Evolutionary conservation across 2,888 invertebrate species (phyloP), one percentile per base, ranked within the genome.

Genomic region (Torymus aiolomorphi): DNA sequence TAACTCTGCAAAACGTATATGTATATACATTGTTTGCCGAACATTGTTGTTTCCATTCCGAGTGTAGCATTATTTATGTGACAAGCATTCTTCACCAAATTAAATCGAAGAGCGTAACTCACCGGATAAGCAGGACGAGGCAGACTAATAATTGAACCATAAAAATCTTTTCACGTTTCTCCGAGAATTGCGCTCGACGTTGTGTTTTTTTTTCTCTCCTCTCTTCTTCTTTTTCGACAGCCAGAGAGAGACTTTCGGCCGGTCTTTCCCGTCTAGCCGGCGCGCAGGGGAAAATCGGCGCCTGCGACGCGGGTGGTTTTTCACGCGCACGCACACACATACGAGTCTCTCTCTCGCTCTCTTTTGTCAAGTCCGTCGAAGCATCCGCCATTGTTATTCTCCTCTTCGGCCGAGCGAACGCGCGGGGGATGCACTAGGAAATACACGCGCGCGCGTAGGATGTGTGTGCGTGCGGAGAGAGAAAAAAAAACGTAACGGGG

Each of bases 241-340:
- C 42, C 8, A 42, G 42, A 20, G 2, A 42, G 42, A 67, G 14
- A 51, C 24, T 52, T 49, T 24, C 20, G 11, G 49, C 51, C 52
- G 63, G 3, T 14, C n/a, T 42, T 20, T 24, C 51, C 51, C 57
- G 42, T 71, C n/a, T 62, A 65, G 13, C 20, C 42, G 42, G 8
- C 42, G 42, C 18, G 31, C 61, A 74, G 57, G 67, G 42, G 66
- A 84, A 85, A 85, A 84, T 83, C 83, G 81, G 83, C 83, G 83
- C 83, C 83, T 83, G 77, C 85, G 71, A 85, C 83, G 85, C 85
- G 87, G 86, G 87, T 87, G 87, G 86, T 76, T 84, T 80, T 80
- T 83, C 59, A 77, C 78, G 78, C 78, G 52, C 66, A n/a, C 51
- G 20, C 16, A 20, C 52, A 52, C 2, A 42, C 42, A 57, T 69